phyloP scores from a whole-genome alignment of 2,888 invertebrate genomes.

The Chelonus formosanus region DNA sequence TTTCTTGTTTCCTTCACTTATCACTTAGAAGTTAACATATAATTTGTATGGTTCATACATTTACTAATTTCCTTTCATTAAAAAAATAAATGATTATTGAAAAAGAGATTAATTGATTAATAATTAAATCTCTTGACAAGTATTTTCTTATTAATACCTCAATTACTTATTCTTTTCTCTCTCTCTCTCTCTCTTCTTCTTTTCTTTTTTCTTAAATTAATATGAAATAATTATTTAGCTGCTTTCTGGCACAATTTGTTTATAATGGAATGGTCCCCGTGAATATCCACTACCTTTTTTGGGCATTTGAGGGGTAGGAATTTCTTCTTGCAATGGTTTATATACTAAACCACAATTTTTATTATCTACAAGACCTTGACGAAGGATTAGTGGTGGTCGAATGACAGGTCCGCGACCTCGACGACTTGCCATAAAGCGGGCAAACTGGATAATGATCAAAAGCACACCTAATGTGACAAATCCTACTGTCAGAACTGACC shows the following conservation, averaged over 20 bases:
- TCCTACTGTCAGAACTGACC: slow-evolving; percentile 51
- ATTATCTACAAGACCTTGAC: slow-evolving; percentile 65
- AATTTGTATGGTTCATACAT: too few relatives aligned
- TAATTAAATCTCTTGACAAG: too few relatives aligned
- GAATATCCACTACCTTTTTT: slow-evolving; percentile 69
- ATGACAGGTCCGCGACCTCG: slow-evolving; percentile 58
- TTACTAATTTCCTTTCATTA: too few relatives aligned
- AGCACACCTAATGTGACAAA: slow-evolving; percentile 49
- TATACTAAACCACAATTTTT: slow-evolving; percentile 81
- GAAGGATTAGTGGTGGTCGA: slow-evolving; percentile 61
- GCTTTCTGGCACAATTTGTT: slow-evolving; percentile 72
- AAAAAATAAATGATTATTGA: too few relatives aligned
- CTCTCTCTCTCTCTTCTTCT: too few relatives aligned
- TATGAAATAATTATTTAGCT: slow-evolving; percentile 63
- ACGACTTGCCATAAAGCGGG: slow-evolving; percentile 52
- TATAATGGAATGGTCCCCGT: slow-evolving; percentile 73
- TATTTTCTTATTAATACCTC: neutral
- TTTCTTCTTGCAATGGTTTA: slow-evolving; percentile 81
- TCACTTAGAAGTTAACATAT: too few relatives aligned
- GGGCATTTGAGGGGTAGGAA: slow-evolving; percentile 75
- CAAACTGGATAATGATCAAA: slow-evolving; percentile 49
- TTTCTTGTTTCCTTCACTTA: too few relatives aligned
- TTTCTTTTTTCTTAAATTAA: slow-evolving; percentile 9
- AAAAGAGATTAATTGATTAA: too few relatives aligned
- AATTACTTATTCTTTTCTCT: neutral